phyloP scores from a whole-genome alignment of 2,113 vertebrate genomes.

The Aythya baeri region DNA sequence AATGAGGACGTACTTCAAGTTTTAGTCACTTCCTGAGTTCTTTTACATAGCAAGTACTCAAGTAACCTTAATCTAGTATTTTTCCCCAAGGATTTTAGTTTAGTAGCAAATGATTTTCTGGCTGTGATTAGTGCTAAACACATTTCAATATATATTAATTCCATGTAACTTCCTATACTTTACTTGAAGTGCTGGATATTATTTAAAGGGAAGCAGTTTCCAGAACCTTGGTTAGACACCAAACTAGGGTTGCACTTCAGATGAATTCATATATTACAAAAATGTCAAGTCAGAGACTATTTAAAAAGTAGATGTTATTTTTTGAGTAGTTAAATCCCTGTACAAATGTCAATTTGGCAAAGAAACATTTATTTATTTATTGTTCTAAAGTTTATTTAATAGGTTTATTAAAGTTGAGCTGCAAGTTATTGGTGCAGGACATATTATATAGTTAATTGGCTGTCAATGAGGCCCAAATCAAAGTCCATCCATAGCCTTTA shows the following conservation, averaged over 20 bases:
- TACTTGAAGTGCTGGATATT: too few species aligned
- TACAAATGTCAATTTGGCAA: not conserved
- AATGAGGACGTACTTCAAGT: not conserved
- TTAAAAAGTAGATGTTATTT: not conserved
- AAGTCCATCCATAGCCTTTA: not conserved
- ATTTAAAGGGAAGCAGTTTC: not conserved
- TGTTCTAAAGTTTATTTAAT: constrained; percentile 15
- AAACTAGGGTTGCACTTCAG: not conserved
- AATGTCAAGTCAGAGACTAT: not conserved
- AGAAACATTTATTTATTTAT: not conserved
- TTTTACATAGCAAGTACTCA: not conserved
- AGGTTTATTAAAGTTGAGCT: not conserved
- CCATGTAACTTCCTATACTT: too few species aligned
- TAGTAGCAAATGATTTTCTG: not conserved
- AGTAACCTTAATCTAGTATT: not conserved
- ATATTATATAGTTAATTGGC: constrained; percentile 26
- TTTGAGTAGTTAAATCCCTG: not conserved
- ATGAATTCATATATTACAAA: not conserved
- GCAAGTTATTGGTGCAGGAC: constrained; percentile 9
- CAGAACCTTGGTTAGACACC: not conserved
- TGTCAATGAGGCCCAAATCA: constrained; percentile 10
- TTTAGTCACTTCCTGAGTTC: not conserved
- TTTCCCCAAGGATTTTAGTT: not conserved
- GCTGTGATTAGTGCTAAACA: not conserved
- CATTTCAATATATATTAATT: too few species aligned